phyloP scores from a whole-genome alignment of 2,113 vertebrate species.

The Ivindomyrus marchei region DNA sequence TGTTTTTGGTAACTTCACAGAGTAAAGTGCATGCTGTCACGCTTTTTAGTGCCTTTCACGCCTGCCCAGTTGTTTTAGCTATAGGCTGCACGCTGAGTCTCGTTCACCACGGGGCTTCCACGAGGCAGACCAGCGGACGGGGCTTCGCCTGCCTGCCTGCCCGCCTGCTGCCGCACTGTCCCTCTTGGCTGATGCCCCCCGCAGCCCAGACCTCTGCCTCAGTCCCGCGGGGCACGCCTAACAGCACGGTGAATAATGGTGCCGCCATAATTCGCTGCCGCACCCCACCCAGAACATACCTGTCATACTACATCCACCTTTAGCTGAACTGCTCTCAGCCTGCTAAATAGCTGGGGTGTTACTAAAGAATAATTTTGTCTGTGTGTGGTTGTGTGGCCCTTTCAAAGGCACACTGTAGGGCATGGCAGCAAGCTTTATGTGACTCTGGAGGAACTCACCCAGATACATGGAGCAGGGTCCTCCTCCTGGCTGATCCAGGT shows the following conservation, averaged over 20 bases:
- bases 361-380: not conserved
- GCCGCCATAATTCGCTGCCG: not conserved
- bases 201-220: not conserved
- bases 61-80: not conserved
- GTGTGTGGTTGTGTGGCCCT: not conserved
- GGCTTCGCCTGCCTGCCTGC: not conserved
- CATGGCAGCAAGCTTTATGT: not conserved
- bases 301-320: not conserved
- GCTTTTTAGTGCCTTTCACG: not conserved
- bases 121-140: not conserved
- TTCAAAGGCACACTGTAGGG: not conserved
- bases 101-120: not conserved
- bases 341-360: not conserved
- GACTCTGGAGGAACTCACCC: not conserved
- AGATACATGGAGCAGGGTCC: not conserved
- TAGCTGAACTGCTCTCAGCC: not conserved
- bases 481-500: too few relatives aligned
- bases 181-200: not conserved
- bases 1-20: not conserved
- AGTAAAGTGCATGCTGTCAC: not conserved
- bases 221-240: not conserved
- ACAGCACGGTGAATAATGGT: not conserved
- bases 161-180: not conserved
- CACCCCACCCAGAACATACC: not conserved
- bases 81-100: not conserved